Evolutionary conservation across 2,888 invertebrate species (phyloP).

Genomic region (Linhomoeus sp.): DNA sequence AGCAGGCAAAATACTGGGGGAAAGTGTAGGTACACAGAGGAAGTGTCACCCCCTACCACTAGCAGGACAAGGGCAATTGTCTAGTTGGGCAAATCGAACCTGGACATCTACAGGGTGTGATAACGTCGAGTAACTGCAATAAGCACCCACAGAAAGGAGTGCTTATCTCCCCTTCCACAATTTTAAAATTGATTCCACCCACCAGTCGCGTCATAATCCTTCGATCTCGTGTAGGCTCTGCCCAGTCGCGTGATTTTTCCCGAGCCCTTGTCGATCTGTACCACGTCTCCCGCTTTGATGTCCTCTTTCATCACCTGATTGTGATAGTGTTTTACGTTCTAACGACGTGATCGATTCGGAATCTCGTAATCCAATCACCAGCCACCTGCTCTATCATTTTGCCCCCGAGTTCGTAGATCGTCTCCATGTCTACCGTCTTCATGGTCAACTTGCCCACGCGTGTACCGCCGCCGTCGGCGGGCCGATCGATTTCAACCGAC

Average conservation of each 20-base stretch:
- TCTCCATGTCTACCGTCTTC: conserved; percentile 99
- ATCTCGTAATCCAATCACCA: no score
- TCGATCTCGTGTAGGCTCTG: conserved; percentile 76
- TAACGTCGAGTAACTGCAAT: no score
- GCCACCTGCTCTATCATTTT: conserved; percentile 20
- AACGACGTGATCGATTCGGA: no score
- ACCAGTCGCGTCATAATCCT: conserved; percentile 94
- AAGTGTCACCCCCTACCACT: no score
- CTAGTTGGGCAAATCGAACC: no score
- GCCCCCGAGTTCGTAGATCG: conserved; percentile 86
- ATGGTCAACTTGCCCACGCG: conserved; percentile 53
- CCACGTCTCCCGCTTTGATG: conserved; percentile 58
- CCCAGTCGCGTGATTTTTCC: conserved; percentile 77
- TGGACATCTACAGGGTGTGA: no score
- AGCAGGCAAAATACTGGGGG: conserved; percentile 42
- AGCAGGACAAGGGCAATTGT: no score
- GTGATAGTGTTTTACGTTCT: no score
- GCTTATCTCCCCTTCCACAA: no score
- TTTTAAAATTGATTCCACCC: no score
- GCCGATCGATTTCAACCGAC: conserved; percentile 82
- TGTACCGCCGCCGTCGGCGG: conserved; percentile 54
- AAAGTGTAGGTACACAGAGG: no score
- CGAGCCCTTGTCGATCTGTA: conserved; percentile 94
- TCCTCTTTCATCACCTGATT: conserved; percentile 48
- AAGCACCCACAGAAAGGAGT: no score